Percentiles rank a stretch among this genome's conserved stretches.
phyloP scores from a whole-genome alignment of 2,113 vertebrate species.

The Cepphus grylle region DNA sequence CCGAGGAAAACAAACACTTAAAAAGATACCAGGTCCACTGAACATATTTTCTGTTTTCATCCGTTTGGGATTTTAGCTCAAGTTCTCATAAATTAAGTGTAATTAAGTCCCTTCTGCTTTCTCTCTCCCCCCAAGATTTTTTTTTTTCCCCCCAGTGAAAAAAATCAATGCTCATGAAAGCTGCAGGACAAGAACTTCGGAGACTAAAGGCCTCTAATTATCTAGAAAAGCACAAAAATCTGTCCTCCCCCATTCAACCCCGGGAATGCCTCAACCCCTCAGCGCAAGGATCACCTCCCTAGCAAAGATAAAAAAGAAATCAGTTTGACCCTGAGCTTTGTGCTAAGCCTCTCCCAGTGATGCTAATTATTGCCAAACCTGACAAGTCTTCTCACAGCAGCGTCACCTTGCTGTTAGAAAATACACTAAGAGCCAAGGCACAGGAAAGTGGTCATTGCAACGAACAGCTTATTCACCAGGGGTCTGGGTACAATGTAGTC shows the following conservation, averaged over 20 bases:
- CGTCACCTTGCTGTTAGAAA: not conserved
- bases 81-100: not conserved
- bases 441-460: not conserved
- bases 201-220: not conserved
- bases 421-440: not conserved
- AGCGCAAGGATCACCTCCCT: not conserved
- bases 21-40: not conserved
- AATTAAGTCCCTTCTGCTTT: not conserved
- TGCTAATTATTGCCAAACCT: not conserved
- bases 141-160: not conserved
- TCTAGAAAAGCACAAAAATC: not conserved
- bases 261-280: not conserved
- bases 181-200: not conserved
- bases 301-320: not conserved
- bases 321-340: not conserved
- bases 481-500: not conserved
- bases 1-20: not conserved
- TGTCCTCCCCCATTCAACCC: not conserved
- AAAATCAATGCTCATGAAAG: conserved; percentile 3
- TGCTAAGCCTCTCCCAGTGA: not conserved
- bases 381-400: not conserved
- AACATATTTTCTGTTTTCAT: not conserved
- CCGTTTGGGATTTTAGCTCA: not conserved
- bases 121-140: not conserved
- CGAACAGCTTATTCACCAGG: not conserved